Conservation (phyloP, 2,113 vertebrate species). For the Scalopus aquaticus region DNA sequence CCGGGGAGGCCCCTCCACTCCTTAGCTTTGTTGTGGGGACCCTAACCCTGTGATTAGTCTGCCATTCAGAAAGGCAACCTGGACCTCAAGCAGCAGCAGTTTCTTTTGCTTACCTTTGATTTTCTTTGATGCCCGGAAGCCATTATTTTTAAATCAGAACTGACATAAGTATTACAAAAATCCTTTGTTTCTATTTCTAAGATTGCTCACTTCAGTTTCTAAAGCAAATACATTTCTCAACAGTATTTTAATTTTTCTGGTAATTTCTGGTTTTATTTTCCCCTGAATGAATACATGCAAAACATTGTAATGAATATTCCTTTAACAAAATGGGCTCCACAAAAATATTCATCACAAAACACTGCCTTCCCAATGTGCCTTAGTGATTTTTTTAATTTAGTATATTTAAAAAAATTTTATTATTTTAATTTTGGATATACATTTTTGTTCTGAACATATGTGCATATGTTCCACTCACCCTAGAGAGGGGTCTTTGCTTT, state of each 20-base stretch:
- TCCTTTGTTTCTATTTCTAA: neutral
- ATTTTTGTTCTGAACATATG: no score
- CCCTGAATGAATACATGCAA: neutral
- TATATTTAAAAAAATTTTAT: no score
- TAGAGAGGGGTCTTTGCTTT: neutral
- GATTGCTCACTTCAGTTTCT: conserved; percentile 7
- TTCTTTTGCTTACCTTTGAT: neutral
- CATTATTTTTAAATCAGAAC: neutral
- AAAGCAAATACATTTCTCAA: neutral
- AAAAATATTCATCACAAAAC: neutral
- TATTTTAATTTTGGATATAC: no score
- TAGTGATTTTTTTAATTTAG: no score
- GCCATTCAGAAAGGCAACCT: neutral
- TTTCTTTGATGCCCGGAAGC: neutral
- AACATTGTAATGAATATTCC: neutral
- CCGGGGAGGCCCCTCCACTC: no score
- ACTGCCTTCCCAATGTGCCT: neutral
- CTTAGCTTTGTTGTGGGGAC: neutral
- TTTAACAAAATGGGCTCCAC: neutral
- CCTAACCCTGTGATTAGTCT: neutral
- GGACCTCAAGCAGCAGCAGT: neutral
- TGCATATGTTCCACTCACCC: no score
- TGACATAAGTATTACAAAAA: neutral
- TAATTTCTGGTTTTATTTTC: conserved; percentile 29
- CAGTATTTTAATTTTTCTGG: neutral